Evolutionary conservation across 2,797 vertebrate genomes (phyloP), one percentile per base, ranked within the genome.

Genomic region (Knipowitschia caucasica): DNA sequence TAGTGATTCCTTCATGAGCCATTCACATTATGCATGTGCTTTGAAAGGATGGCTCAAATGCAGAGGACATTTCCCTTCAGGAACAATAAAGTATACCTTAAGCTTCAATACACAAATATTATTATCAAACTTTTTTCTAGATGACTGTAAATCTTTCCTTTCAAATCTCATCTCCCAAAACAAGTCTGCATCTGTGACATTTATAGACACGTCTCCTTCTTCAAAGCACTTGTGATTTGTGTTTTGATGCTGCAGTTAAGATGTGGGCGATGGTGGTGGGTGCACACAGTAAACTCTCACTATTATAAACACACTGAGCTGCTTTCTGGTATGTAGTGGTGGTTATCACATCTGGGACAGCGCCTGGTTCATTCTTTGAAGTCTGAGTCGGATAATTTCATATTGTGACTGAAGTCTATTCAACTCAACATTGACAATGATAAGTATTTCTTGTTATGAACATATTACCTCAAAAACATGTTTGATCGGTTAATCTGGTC

Each of bases 241-340:
- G 47, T 71, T 78, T 64, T 62, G 67, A 64, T 69, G 72, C 71
- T 52, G 51, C 53, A 53, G 17, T 14, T 14, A 68, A 78, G 78
- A 88, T 88, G 83, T 85, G 83, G 84, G 67, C 18, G 52, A 69
- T 2, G 18, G 11, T 34, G 59, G 70, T 62, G 50, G 71, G 51
- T 55, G 50, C 63, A 66, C 45, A 46, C 4, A 2, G 64, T 61
- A 50, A 70, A 86, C 78, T 85, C 80, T 86, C 82, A 82, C 83
- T 85, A 43, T 80, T 74, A 59, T 80, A 78, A 81, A 83, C 66
- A 75, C 47, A 54, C 50, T 47, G 57, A 39, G 45, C 59, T 69
- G 71, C 45, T 70, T 55, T 65, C 62, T 82, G 77, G 73, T 69
- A 77, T 75, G 75, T 58, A 12, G 73, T 1, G 56, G 71, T 66